These are phyloP conservation scores for Pseudomyrmex pallidus DNA, from an alignment of 1,140 invertebrate genomes.

Conservation along the genomic window DNA sequence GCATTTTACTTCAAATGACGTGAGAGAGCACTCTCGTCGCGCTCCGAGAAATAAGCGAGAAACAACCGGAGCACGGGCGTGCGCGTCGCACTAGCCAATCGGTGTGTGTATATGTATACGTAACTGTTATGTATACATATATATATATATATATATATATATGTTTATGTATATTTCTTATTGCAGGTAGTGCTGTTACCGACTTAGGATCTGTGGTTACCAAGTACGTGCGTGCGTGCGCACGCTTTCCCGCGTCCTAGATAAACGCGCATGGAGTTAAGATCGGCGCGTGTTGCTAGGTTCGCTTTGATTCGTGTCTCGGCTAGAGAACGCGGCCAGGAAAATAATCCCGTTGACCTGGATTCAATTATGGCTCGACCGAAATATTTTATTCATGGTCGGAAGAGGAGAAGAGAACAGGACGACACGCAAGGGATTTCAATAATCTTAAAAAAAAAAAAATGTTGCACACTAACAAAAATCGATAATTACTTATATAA, in stretches of 20 bases:
- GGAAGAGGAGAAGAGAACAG: too few species aligned
- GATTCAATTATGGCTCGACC: conserved; percentile 54
- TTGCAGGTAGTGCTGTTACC: neutral
- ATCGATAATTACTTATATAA: neutral
- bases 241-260: neutral
- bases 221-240: conserved; percentile 15
- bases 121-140: too few species aligned
- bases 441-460: neutral
- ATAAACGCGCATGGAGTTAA: conserved; percentile 49
- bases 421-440: neutral
- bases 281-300: conserved; percentile 48
- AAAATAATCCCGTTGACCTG: conserved; percentile 53
- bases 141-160: too few species aligned
- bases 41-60: neutral
- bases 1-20: conserved; percentile 49
- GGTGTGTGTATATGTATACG: too few species aligned
- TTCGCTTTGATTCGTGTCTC: conserved; percentile 31
- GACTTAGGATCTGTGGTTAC: conserved; percentile 10
- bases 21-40: conserved; percentile 13
- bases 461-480: neutral
- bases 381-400: conserved; percentile 55
- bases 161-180: too few species aligned
- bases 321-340: conserved; percentile 19
- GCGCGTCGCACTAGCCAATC: neutral
- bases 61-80: too few species aligned